Percentiles rank a stretch among this genome's conserved stretches.
These are phyloP conservation scores for Neolamprologus tretocephalus DNA, from an alignment of 2,113 vertebrate genomes.

Conservation along the genomic window DNA sequence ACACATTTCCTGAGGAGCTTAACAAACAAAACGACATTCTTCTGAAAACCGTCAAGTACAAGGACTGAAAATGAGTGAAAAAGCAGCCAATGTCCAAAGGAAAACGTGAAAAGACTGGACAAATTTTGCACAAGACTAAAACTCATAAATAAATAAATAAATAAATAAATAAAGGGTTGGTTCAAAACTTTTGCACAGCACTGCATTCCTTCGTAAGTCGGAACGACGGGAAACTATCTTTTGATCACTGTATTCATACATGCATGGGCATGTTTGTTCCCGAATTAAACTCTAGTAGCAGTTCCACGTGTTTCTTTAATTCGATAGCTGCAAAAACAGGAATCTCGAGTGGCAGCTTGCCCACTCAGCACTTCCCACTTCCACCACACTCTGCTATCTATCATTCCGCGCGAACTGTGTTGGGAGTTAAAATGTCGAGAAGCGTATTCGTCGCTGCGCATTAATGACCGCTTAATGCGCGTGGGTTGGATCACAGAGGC, in stretches of 20 bases:
- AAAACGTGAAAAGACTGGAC: background rate
- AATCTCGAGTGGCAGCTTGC: background rate
- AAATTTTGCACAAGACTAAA: background rate
- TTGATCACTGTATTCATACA: background rate
- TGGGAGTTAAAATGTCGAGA: background rate
- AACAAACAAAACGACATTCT: background rate
- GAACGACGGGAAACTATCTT: background rate
- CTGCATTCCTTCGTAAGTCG: background rate
- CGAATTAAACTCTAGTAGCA: background rate
- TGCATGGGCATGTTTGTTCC: background rate
- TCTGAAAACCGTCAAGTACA: background rate
- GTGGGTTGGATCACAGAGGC: background rate
- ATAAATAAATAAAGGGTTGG: background rate
- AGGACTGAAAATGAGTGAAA: background rate
- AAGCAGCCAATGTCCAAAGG: background rate
- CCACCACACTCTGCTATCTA: background rate
- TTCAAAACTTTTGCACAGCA: background rate
- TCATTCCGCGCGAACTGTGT: background rate
- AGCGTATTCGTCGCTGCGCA: too few relatives aligned
- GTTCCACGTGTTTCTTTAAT: background rate
- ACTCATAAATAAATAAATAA: background rate
- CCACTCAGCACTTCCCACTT: constrained; percentile 15
- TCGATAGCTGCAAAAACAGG: background rate
- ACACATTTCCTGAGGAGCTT: background rate
- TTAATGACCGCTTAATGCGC: background rate